Evolutionary conservation across 2,888 invertebrate genomes (phyloP).

Genomic region (Drosophila stalkeri): DNA sequence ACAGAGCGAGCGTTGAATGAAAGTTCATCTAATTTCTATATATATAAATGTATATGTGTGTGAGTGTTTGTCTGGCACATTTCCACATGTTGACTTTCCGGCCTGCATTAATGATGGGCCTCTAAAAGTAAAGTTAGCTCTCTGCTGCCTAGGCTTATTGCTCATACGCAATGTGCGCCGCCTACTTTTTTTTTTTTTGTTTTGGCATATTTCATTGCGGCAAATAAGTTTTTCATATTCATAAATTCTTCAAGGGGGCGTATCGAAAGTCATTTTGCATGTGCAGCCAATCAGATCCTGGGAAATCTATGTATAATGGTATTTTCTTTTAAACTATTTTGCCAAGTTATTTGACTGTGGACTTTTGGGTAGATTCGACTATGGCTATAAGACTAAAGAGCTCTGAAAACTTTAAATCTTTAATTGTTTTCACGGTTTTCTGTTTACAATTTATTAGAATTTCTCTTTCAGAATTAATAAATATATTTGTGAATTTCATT

Average conservation of each 20-base stretch:
- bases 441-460: too few relatives aligned
- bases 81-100: constrained; percentile 59
- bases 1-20: constrained; percentile 25
- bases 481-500: too few relatives aligned
- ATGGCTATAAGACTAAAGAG: too few relatives aligned
- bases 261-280: constrained; percentile 1
- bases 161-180: constrained; percentile 39
- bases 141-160: constrained; percentile 21
- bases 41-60: background rate
- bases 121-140: constrained; percentile 22
- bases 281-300: background rate
- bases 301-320: too few relatives aligned
- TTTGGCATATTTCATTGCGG: background rate
- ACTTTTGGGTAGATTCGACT: background rate
- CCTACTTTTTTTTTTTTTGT: background rate
- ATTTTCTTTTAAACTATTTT: background rate
- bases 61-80: constrained; percentile 2
- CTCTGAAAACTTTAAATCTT: too few relatives aligned
- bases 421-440: too few relatives aligned
- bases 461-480: too few relatives aligned
- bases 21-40: constrained; percentile 16
- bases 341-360: background rate
- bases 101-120: constrained; percentile 63
- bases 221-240: background rate
- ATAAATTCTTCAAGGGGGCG: background rate